These are phyloP conservation scores for Synodontis membranacea DNA, from an alignment of 2,113 vertebrate species.

Conservation along the genomic window DNA sequence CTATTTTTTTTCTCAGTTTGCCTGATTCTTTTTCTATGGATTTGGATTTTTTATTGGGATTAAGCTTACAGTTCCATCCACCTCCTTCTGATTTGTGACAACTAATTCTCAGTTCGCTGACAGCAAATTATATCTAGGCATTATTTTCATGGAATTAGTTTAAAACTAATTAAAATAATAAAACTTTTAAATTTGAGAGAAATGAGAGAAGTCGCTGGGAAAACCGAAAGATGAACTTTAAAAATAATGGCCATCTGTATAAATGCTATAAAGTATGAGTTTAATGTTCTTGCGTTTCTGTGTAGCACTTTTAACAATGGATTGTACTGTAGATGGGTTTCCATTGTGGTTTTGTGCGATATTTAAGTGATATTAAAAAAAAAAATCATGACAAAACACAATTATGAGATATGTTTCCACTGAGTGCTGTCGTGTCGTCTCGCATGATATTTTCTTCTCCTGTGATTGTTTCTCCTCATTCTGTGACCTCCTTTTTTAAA, in stretches of 20 bases:
- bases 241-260: not conserved
- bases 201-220: not conserved
- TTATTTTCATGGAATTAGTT: not conserved
- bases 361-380: too few relatives aligned
- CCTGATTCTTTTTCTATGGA: not conserved
- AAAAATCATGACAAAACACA: too few relatives aligned
- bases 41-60: too few relatives aligned
- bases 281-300: not conserved
- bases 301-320: too few relatives aligned
- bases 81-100: not conserved
- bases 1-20: not conserved
- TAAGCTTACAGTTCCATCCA: not conserved
- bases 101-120: not conserved
- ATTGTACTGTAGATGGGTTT: too few relatives aligned
- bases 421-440: too few relatives aligned
- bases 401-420: too few relatives aligned
- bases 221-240: not conserved
- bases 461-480: too few relatives aligned
- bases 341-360: too few relatives aligned
- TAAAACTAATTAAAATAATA: not conserved
- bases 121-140: not conserved
- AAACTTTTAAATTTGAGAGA: not conserved
- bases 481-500: too few relatives aligned
- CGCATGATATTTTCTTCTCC: too few relatives aligned
- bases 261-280: not conserved